phyloP scores from a whole-genome alignment of 1,140 invertebrate species.

The Lepidurus arcticus region DNA sequence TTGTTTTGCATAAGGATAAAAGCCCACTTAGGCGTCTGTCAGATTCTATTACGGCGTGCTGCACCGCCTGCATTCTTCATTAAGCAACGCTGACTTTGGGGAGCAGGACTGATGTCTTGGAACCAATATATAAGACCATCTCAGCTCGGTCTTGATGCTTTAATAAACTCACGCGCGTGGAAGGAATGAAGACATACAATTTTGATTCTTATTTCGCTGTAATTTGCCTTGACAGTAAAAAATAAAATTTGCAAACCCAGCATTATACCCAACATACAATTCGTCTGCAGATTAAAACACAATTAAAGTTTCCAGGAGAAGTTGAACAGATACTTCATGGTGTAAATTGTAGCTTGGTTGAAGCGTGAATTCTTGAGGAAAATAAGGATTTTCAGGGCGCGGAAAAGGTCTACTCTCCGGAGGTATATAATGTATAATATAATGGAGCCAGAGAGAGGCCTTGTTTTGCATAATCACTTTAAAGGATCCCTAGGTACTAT shows the following conservation, averaged over 20 bases:
- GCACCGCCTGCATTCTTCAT: conserved; percentile 9
- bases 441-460: not conserved
- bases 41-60: conserved; percentile 4
- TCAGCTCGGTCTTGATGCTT: not conserved
- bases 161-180: not conserved
- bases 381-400: not conserved
- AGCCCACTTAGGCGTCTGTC: conserved; percentile 20
- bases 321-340: too few relatives aligned
- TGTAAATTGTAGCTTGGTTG: too few relatives aligned
- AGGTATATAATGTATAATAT: conserved; percentile 8
- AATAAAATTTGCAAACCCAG: too few relatives aligned
- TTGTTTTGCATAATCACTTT: conserved; percentile 19
- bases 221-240: too few relatives aligned
- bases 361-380: too few relatives aligned
- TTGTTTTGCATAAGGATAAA: conserved; percentile 22
- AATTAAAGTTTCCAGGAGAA: too few relatives aligned
- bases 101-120: not conserved
- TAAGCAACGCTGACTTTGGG: not conserved
- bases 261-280: too few relatives aligned
- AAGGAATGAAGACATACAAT: not conserved
- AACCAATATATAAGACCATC: not conserved
- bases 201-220: not conserved
- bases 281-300: too few relatives aligned
- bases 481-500: not conserved
- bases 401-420: not conserved